Evolutionary conservation across 2,113 vertebrate genomes (phyloP), one percentile per base, ranked within the genome.

Genomic region (Heterocephalus glaber): DNA sequence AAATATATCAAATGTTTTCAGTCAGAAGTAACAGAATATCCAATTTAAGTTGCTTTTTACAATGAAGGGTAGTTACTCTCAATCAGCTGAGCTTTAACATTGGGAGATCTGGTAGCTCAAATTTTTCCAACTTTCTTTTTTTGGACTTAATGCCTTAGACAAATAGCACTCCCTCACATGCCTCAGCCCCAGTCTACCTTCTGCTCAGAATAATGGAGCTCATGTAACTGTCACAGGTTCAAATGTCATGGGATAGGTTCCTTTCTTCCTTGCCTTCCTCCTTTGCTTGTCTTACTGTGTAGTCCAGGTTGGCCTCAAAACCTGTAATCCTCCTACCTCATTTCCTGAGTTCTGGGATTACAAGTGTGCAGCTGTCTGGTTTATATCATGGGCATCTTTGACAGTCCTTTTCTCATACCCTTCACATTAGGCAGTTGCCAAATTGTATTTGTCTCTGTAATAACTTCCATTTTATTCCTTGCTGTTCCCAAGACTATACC

Each of bases 1-100:
- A 85, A 82, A 66, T 70, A 41, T 54, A 41, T 86, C 63, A 88
- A 49, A 88, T 93, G 38, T 58, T 77, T 72, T 96, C 22, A 89
- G 49, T 86, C 44, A 70, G 13, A 88, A 63, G 81, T 86, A 89
- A 81, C 22, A 52, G n/a, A n/a, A 86, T 85, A 86, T 96, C 12
- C 4, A 68, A 30, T 70, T 95, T 76, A 81, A 74, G 47, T 61
- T 93, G 44, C 72, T 93, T 88, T 80, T 9, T 97, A 94, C 20
- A 84, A 11, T 89, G 77, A 68, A 80, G 28, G 58, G 49, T 76
- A 77, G 70, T 93, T 70, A 60, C 24, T 95, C 28, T 89, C 70
- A 84, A 22, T 16, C 3, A 58, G 35, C 74, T 84, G 33, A 95
- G 44, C 54, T 88, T 85, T 89, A 93, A 66, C 24, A 35, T 88